These are phyloP conservation scores for Lynx canadensis DNA, from an alignment of 2,113 vertebrate species.

Conservation along the genomic window DNA sequence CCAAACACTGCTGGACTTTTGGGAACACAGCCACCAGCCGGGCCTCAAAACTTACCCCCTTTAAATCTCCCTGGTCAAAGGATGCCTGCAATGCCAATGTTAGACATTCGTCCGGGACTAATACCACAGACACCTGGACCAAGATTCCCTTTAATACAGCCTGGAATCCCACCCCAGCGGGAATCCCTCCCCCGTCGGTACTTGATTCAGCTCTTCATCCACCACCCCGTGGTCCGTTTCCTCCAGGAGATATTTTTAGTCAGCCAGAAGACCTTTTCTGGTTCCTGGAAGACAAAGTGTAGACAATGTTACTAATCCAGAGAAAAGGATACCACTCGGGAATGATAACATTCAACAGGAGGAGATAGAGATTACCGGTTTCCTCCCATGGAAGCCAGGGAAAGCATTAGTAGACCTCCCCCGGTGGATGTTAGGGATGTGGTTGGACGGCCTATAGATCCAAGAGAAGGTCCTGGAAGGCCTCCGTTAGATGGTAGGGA, in stretches of 20 bases:
- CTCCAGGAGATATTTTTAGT: slow-evolving; percentile 93
- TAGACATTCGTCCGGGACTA: slow-evolving; percentile 94
- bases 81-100: slow-evolving; percentile 92
- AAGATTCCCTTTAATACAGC: slow-evolving; percentile 94
- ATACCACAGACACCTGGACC: slow-evolving; percentile 90
- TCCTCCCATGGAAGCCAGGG: slow-evolving; percentile 91
- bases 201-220: slow-evolving; percentile 92
- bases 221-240: slow-evolving; percentile 90
- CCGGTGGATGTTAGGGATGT: slow-evolving; percentile 88
- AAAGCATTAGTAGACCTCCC: slow-evolving; percentile 85
- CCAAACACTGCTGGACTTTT: slow-evolving; percentile 90
- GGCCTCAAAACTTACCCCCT: slow-evolving; percentile 92
- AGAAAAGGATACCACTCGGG: slow-evolving; percentile 89
- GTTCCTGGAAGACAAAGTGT: slow-evolving; percentile 86
- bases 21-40: slow-evolving; percentile 93
- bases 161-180: slow-evolving; percentile 89
- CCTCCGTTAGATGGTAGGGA: slow-evolving; percentile 89
- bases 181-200: slow-evolving; percentile 87
- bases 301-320: slow-evolving; percentile 89
- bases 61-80: slow-evolving; percentile 90
- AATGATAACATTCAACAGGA: slow-evolving; percentile 91
- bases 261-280: slow-evolving; percentile 88
- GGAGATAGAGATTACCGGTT: slow-evolving; percentile 99
- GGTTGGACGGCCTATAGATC: slow-evolving; percentile 87
- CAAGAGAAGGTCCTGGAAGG: slow-evolving; percentile 87